These are phyloP conservation scores for Luscinia megarhynchos DNA, from an alignment of 2,797 vertebrate species.

Conservation along the genomic window DNA sequence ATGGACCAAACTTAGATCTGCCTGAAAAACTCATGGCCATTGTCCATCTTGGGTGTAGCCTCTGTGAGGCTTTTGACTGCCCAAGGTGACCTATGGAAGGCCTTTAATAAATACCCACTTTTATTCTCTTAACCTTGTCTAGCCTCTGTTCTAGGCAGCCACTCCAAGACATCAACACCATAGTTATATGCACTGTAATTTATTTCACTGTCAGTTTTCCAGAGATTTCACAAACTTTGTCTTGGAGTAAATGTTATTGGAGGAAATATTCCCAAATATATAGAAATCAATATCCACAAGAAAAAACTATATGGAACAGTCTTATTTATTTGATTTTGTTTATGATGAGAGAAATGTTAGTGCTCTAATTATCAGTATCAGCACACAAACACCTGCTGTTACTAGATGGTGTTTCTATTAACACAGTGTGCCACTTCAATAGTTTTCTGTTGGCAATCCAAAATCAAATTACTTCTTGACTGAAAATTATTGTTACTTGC, in stretches of 20 bases:
- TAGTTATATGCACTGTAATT: not conserved
- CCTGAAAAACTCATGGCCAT: not conserved
- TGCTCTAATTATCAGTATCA: constrained; percentile 60
- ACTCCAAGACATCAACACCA: not conserved
- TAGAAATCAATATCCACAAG: not conserved
- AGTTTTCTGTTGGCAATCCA: constrained; percentile 29
- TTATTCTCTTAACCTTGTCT: too few relatives aligned
- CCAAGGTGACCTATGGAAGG: not conserved
- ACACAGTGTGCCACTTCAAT: constrained; percentile 27
- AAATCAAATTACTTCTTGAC: constrained; percentile 50
- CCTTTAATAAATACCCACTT: not conserved
- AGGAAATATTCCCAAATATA: not conserved
- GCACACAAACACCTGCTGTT: constrained; percentile 56
- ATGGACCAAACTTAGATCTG: not conserved
- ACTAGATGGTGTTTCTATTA: constrained; percentile 29
- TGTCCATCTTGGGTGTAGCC: not conserved
- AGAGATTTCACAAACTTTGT: not conserved
- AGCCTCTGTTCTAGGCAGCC: too few relatives aligned
- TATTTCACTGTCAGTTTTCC: not conserved
- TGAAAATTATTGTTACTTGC: constrained; percentile 43
- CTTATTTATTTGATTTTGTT: constrained; percentile 25
- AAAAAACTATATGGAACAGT: not conserved
- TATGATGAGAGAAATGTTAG: constrained; percentile 30
- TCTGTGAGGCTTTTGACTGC: not conserved
- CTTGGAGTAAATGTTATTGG: not conserved